These are phyloP conservation scores for Echinops telfairi DNA, from an alignment of 2,113 vertebrate genomes.

Conservation along the genomic window DNA sequence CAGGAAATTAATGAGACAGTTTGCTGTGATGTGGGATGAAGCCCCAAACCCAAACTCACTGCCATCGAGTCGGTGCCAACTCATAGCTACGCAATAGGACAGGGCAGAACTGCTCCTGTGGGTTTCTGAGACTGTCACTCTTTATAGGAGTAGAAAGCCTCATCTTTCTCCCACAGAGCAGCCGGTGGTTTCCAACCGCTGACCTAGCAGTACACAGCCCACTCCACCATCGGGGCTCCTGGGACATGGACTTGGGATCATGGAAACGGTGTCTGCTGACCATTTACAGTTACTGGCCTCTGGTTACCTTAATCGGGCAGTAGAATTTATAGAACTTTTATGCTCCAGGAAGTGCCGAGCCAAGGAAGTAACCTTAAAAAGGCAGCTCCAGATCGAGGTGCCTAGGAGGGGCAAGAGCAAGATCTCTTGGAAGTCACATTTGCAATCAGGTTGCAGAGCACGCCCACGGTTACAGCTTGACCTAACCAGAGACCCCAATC, in stretches of 20 bases:
- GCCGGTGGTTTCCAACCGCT: too few relatives aligned
- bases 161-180: too few relatives aligned
- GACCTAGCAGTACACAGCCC: too few relatives aligned
- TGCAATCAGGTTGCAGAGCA: constrained; percentile 39
- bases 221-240: too few relatives aligned
- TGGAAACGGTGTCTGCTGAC: neutral
- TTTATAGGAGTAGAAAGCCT: too few relatives aligned
- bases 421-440: neutral
- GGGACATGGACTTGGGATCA: neutral
- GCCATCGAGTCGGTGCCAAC: too few relatives aligned
- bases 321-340: constrained; percentile 11
- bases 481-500: constrained; percentile 19
- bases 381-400: neutral
- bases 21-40: too few relatives aligned
- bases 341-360: neutral
- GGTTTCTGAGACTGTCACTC: too few relatives aligned
- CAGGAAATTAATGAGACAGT: too few relatives aligned
- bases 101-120: too few relatives aligned
- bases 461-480: constrained; percentile 9
- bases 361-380: constrained; percentile 47
- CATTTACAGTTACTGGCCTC: neutral
- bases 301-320: constrained; percentile 23
- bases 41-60: too few relatives aligned
- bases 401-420: neutral
- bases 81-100: too few relatives aligned